Percentiles rank a stretch among this genome's conserved stretches.
phyloP scores from a whole-genome alignment of 92 coral and sea anemone species.

The Palythoa grandiflora region DNA sequence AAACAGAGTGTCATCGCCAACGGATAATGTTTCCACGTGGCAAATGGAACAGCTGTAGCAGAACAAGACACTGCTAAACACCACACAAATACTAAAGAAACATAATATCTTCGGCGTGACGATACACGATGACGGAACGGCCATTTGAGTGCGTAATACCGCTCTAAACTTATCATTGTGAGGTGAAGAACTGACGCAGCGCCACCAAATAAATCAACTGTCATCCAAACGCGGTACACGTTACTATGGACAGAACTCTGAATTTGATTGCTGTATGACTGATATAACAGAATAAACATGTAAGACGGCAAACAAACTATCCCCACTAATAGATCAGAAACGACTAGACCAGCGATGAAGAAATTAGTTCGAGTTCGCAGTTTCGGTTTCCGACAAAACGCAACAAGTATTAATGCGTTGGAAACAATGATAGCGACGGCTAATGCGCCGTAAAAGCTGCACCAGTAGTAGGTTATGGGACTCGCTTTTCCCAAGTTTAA shows the following conservation, averaged over 20 bases:
- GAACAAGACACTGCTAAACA: constrained; percentile 47
- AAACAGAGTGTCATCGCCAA: constrained; percentile 51
- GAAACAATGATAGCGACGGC: constrained; percentile 56
- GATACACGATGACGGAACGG: constrained; percentile 70
- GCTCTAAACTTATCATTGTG: constrained; percentile 65
- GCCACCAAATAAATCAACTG: constrained; percentile 65
- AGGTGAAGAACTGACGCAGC: constrained; percentile 69
- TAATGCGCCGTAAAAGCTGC: constrained; percentile 51
- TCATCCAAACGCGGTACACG: constrained; percentile 64
- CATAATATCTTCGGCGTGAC: constrained; percentile 53
- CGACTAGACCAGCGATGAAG: constrained; percentile 62
- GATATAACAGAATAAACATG: constrained; percentile 57
- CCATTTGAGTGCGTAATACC: constrained; percentile 70
- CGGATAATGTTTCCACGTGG: constrained; percentile 61
- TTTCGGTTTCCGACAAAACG: constrained; percentile 59
- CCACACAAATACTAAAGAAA: constrained; percentile 54
- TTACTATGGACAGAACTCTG: constrained; percentile 52
- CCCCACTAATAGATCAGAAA: constrained; percentile 65
- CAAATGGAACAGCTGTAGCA: constrained; percentile 58
- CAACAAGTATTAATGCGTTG: constrained; percentile 48
- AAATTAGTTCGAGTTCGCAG: constrained; percentile 64
- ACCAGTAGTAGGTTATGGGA: constrained; percentile 35
- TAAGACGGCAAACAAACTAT: constrained; percentile 61
- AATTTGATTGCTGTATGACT: constrained; percentile 24
- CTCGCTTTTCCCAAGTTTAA: background rate